phyloP scores from a whole-genome alignment of 2,113 vertebrate species.

The Nestor notabilis region DNA sequence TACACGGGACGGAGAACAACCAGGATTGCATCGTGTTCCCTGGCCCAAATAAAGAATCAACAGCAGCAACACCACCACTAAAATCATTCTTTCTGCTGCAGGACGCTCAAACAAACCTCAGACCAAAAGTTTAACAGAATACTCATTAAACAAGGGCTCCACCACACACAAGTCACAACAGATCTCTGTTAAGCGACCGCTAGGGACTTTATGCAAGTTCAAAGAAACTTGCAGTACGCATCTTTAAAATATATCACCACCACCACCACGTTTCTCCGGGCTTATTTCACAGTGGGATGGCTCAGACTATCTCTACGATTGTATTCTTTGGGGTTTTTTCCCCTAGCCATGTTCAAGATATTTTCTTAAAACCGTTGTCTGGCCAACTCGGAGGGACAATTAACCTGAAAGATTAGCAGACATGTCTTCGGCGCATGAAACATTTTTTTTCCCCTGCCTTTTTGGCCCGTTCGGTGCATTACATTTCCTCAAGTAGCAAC shows the following conservation, averaged over 20 bases:
- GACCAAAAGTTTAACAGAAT: slow-evolving; percentile 31
- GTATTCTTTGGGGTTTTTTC: not conserved
- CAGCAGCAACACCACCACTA: not conserved
- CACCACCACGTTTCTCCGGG: not conserved
- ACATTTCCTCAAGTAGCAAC: not conserved
- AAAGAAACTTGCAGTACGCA: slow-evolving; percentile 15
- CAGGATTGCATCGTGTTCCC: not conserved
- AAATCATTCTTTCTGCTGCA: not conserved
- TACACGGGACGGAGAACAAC: not conserved
- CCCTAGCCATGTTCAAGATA: not conserved
- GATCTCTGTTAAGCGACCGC: slow-evolving; percentile 11
- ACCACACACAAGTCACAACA: not conserved
- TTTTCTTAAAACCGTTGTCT: not conserved
- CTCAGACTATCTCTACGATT: not conserved
- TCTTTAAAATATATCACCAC: not conserved
- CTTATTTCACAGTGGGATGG: not conserved
- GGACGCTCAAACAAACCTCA: slow-evolving; percentile 14
- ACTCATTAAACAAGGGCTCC: not conserved
- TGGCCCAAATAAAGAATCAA: not conserved
- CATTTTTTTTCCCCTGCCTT: not conserved
- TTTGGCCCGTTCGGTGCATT: not conserved
- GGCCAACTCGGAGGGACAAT: not conserved
- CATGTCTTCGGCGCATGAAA: not conserved
- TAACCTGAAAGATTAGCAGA: not conserved
- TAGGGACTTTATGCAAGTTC: slow-evolving; percentile 30